Evolutionary conservation across 1,140 invertebrate genomes (phyloP), one percentile per base, ranked within the genome.

Genomic region (Aphaenogaster floridana): DNA sequence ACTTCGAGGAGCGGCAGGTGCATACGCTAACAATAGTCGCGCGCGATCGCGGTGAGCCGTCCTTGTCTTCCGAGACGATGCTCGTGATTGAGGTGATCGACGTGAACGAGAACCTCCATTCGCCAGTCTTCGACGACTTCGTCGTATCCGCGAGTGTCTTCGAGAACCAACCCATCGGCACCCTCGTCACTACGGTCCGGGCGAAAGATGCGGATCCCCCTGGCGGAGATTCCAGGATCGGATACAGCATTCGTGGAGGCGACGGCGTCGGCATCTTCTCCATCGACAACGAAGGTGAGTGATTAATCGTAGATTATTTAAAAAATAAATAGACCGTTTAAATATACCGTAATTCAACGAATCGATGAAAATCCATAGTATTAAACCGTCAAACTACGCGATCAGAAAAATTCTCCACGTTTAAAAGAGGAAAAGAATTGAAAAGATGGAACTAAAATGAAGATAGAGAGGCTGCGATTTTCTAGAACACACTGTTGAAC

Each of bases 241-340:
- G 96, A 13, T 99, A 99, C 96, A 98, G 97, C 81, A 98, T 99
- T 72, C 96, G 97, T 9, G 98, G 97, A 69, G 99, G 99, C 9
- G 97, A 98, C 92, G 99, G 99, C 34, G 96, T 99, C 68, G 98
- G 99, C 28, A 96, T 97, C 76, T 99, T 99, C 96, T 96, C 97
- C 86, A 98, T 99, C 77, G 98, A 99, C 93, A 97, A 97, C 92
- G 96, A 98, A 96, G 99, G 98, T 99, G 95, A 96, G 96, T 91
- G 66, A 76, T 71, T 9, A 13, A 76, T 42, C 39, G 15, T 61
- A 8, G 15, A 28, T 77, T 39, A 6, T 59, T 64, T 21, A 42
- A 28, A 21, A 36, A 17, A 21, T 48, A 34, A 36, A 28, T 4
- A 5, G 4, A 13, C 0, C 11, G 6, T 42, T 36, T n/a, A 39